Base-by-base conservation (phyloP, 2,113 vertebrate species). In the Silurus meridionalis region DNA sequence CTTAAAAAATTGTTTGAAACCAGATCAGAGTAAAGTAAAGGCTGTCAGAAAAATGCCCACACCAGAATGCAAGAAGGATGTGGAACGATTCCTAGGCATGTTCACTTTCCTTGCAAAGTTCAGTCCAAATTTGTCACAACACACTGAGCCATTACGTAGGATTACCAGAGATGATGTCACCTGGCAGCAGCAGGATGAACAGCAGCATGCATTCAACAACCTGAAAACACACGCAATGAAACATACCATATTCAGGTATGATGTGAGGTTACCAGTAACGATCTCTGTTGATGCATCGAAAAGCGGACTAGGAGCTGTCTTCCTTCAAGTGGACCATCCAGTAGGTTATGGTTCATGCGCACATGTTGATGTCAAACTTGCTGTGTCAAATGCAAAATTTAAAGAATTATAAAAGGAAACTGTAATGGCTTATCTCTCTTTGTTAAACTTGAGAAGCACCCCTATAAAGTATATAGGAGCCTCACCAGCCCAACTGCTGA, bases 21-120 rank as follows among this genome's bases (percentile, higher is more conserved):
- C 23, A 69, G 66, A 25, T n/a, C 28, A 66, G 46, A 55, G 23
- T 50, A 72, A 57, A 28, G 74, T 63, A 8, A n/a, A 80, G 46
- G 71, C 80, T 64, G 74, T 86, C 6, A 89, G 71, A 48, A 75
- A 53, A 69, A 69, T 69, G 66, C n/a, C 66, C 8, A 69, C 28
- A 0, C 25, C 28, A 28, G 66, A 69, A 69, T 69, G 25, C 66
- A 69, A 28, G 2, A 2, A 37, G 37, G 66, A 69, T 69, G 25
- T 69, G 28, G 66, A 69, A 10, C 66, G 10, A 69, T 37, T 69
- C 5, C 66, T 69, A 14, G 7, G 25, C 13, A 71, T 71, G 67
- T 28, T 46, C 67, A 71, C 11, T 37, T 37, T 14, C 28, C 28
- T 46, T 0, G 25, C 67, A 71, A 71, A 71, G 28, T 71, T 71